Evolutionary conservation across 2,113 vertebrate species (phyloP).

Genomic region (Globicephala melas): DNA sequence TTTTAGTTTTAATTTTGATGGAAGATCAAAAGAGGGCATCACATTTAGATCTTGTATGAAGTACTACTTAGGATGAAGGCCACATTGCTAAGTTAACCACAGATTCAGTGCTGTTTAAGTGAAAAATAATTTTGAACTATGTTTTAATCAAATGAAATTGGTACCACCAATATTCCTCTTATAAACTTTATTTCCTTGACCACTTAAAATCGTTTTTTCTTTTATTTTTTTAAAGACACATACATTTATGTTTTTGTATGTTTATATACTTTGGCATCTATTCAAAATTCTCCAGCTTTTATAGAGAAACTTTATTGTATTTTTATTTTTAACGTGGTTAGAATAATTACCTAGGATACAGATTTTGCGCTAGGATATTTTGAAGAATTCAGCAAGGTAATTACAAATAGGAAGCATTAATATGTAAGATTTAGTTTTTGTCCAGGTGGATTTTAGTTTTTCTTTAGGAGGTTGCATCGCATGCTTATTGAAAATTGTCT

Average conservation of each 20-base stretch:
- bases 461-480: background rate
- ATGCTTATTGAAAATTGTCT: background rate
- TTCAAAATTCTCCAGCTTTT: background rate
- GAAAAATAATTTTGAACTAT: background rate
- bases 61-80: background rate
- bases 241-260: background rate
- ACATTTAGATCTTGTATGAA: background rate
- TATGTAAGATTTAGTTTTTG: slow-evolving; percentile 18
- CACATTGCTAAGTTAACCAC: background rate
- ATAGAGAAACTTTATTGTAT: background rate
- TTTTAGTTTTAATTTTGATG: slow-evolving; percentile 18
- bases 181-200: background rate
- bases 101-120: background rate
- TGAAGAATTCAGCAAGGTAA: background rate
- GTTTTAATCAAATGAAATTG: background rate
- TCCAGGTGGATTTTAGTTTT: background rate
- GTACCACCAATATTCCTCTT: background rate
- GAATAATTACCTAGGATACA: background rate
- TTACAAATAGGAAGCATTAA: background rate
- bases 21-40: background rate
- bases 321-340: slow-evolving; percentile 4
- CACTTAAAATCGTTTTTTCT: background rate
- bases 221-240: background rate
- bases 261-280: background rate
- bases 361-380: background rate